Evolutionary conservation across 1,140 invertebrate species (phyloP).

Genomic region (Tigriopus japonicus): DNA sequence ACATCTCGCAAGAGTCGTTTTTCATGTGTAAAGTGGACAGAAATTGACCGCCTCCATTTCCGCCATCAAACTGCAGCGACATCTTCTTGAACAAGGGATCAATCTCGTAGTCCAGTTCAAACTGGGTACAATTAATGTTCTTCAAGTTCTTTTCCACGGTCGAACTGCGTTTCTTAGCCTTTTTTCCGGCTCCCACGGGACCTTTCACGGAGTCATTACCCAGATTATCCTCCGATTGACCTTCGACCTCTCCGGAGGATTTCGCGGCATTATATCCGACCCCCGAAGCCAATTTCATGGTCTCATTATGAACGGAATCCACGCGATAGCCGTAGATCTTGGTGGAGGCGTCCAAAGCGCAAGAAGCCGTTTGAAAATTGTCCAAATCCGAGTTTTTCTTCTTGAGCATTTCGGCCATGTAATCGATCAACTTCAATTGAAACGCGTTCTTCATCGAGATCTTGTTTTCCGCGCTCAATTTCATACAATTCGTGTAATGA

Average conservation of each 20-base stretch:
- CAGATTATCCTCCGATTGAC: constrained; percentile 18
- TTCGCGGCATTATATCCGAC: constrained; percentile 34
- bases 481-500: constrained; percentile 43
- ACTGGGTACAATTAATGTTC: constrained; percentile 26
- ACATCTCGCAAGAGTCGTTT: constrained; percentile 23
- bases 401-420: constrained; percentile 47
- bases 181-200: not conserved
- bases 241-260: constrained; percentile 23
- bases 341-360: constrained; percentile 55
- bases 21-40: constrained; percentile 25
- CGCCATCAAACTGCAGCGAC: constrained; percentile 30
- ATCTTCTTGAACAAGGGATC: constrained; percentile 31
- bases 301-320: constrained; percentile 51
- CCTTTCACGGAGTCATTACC: constrained; percentile 23
- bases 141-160: constrained; percentile 29
- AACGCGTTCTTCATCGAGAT: constrained; percentile 68
- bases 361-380: constrained; percentile 49
- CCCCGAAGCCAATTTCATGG: constrained; percentile 51
- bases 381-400: constrained; percentile 32
- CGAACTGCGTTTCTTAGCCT: constrained; percentile 19
- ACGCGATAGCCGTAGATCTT: constrained; percentile 63
- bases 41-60: constrained; percentile 26
- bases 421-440: constrained; percentile 58
- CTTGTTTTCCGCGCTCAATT: constrained; percentile 50
- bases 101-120: constrained; percentile 26